phyloP scores from a whole-genome alignment of 2,888 invertebrate genomes.

The Volucella inflata region DNA sequence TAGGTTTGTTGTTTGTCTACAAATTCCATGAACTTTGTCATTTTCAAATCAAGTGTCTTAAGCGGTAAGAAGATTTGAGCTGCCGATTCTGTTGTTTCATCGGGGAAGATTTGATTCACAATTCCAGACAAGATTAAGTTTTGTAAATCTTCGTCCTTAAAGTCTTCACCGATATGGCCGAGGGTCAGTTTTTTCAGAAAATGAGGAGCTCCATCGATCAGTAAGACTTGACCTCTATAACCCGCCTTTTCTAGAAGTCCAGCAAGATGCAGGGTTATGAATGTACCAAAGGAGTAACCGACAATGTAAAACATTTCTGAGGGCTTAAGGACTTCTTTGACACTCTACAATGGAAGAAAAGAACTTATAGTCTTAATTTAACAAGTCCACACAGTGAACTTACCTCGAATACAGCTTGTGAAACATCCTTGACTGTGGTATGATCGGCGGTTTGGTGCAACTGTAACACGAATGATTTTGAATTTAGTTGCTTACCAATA shows the following conservation, averaged over 20 bases:
- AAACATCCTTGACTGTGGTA: constrained; percentile 78
- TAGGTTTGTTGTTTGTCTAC: constrained; percentile 83
- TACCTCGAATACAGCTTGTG: constrained; percentile 79
- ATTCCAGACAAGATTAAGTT: constrained; percentile 80
- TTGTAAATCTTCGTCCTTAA: constrained; percentile 80
- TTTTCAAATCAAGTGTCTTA: constrained; percentile 86
- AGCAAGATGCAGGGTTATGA: constrained; percentile 91
- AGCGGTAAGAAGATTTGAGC: constrained; percentile 84
- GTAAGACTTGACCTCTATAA: constrained; percentile 86
- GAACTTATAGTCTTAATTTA: not conserved
- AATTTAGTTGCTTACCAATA: constrained; percentile 78
- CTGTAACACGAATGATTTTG: constrained; percentile 80
- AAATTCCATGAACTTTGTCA: constrained; percentile 84
- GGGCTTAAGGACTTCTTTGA: constrained; percentile 85
- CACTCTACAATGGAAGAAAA: constrained; percentile 84
- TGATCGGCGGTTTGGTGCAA: constrained; percentile 79
- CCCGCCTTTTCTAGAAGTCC: constrained; percentile 88
- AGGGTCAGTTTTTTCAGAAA: constrained; percentile 85
- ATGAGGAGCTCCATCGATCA: constrained; percentile 93
- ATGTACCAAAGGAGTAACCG: constrained; percentile 95
- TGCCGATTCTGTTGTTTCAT: constrained; percentile 79
- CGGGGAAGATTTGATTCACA: constrained; percentile 81
- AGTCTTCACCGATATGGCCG: constrained; percentile 79
- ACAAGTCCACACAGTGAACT: constrained; percentile 26
- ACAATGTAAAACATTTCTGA: constrained; percentile 89